A percentile compares a stretch with the other conserved stretches of the same genome.
phyloP scores from a whole-genome alignment of 1,140 invertebrate species.

The Temnothorax curvispinosus region DNA sequence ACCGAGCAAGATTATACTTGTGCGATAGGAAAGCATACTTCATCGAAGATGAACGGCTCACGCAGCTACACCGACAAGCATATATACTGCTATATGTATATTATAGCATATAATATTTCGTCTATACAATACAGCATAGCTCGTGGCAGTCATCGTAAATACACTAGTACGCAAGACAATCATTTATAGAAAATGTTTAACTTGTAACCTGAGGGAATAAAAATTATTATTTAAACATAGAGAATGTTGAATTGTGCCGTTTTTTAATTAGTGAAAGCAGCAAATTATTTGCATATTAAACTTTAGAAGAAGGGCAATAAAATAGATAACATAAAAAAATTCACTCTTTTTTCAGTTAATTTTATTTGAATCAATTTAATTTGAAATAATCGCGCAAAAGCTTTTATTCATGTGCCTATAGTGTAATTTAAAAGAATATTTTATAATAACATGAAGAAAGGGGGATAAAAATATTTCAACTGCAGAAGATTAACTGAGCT shows the following conservation, averaged over 20 bases:
- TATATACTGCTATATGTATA: background rate
- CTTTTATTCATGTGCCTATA: background rate
- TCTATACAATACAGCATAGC: background rate
- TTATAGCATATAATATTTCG: background rate
- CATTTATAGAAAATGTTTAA: background rate
- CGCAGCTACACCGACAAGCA: background rate
- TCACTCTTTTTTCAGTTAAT: background rate
- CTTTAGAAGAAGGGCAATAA: background rate
- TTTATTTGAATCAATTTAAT: conserved; percentile 30
- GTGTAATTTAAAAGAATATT: background rate
- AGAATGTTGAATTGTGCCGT: background rate
- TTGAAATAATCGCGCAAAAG: conserved; percentile 30
- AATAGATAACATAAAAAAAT: background rate
- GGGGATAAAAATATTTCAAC: conserved; percentile 24
- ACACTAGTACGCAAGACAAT: background rate
- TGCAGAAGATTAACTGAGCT: background rate
- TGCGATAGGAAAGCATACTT: conserved; percentile 22
- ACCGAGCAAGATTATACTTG: conserved; percentile 7
- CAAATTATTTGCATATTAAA: conserved; percentile 6
- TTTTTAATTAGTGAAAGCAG: background rate
- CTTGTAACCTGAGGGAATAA: background rate
- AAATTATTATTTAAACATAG: background rate
- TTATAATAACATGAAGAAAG: background rate
- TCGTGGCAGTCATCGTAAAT: background rate
- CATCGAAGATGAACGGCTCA: background rate